Evolutionary conservation across 2,113 vertebrate genomes (phyloP).

Genomic region (Microtus richardsoni): DNA sequence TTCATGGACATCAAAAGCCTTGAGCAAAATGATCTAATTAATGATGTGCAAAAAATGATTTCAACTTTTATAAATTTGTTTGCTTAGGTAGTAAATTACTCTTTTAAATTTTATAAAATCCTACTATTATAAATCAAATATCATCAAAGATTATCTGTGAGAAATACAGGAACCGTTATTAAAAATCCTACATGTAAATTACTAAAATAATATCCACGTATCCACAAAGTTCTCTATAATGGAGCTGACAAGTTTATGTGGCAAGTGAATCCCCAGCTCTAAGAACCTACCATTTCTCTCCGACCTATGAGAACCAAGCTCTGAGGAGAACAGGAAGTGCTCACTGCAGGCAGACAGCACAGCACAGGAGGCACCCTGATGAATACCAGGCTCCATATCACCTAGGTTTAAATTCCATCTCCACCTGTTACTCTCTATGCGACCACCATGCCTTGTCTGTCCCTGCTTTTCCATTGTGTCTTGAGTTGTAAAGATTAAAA

Average conservation of each 20-base stretch:
- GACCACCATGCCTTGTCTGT: not conserved
- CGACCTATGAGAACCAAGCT: not conserved
- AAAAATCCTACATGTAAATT: not conserved
- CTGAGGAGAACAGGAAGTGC: not conserved
- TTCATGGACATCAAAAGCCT: not conserved
- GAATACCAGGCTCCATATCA: fast-evolving
- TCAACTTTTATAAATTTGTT: constrained; percentile 1
- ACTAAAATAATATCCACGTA: not conserved
- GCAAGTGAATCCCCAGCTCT: not conserved
- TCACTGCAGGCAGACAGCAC: not conserved
- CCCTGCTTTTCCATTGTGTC: not conserved
- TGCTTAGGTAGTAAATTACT: not conserved
- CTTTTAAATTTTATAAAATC: constrained; percentile 38
- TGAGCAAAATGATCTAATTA: constrained; percentile 7
- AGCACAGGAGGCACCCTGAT: not conserved
- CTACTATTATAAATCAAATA: not conserved
- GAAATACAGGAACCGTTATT: not conserved
- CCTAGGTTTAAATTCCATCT: not conserved
- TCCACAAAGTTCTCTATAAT: not conserved
- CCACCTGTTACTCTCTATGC: not conserved
- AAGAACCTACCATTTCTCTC: no score
- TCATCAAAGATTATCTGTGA: not conserved
- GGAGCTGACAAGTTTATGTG: not conserved
- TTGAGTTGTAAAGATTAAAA: not conserved
- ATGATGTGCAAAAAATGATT: not conserved